Evolutionary conservation across 2,113 vertebrate species (phyloP), one percentile per base, ranked within the genome.

Genomic region (Hemiprocne comata): DNA sequence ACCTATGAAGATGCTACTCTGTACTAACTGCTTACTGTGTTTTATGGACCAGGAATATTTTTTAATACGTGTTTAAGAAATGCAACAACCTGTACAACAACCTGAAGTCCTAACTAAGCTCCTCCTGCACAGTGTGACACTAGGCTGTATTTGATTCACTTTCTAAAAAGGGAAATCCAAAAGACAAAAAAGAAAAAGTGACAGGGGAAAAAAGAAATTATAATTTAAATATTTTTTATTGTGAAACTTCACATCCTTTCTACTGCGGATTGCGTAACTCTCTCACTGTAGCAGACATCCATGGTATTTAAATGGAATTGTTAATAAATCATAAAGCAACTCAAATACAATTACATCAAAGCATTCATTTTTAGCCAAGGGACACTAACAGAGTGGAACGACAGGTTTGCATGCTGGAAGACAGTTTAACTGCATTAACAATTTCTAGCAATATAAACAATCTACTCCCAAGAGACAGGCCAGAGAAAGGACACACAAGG

Each of bases 291-390:
- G 89, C 89, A 97, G 90, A 95, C 81, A 70, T 97, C 94, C 90
- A 96, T 94, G 89, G 74, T 91, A 90, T 97, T 99, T 98, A 98
- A 98, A 98, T 98, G 97, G 95, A 97, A 90, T 94, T 97, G 98
- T 99, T 97, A 98, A 99, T 98, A 99, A 98, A 98, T 98, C 82
- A 98, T 98, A 96, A 98, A 85, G 94, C 97, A 97, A 96, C 97
- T 98, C 98, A 98, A 97, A 98, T 97, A 97, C 90, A 96, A 98
- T 98, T 97, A 98, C 97, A 98, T 98, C 98, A 98, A 98, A 98
- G 96, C 76, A 38, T 96, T 98, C 96, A 96, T 95, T 98, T 98
- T 95, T 94, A 98, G 97, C 97, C 89, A 94, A 81, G 95, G 95
- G 94, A 97, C 87, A 90, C 90, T 94, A 97, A 95, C 94, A 94